Conservation (phyloP, 2,888 invertebrate genomes). For the Cryptocephalus moraei region DNA sequence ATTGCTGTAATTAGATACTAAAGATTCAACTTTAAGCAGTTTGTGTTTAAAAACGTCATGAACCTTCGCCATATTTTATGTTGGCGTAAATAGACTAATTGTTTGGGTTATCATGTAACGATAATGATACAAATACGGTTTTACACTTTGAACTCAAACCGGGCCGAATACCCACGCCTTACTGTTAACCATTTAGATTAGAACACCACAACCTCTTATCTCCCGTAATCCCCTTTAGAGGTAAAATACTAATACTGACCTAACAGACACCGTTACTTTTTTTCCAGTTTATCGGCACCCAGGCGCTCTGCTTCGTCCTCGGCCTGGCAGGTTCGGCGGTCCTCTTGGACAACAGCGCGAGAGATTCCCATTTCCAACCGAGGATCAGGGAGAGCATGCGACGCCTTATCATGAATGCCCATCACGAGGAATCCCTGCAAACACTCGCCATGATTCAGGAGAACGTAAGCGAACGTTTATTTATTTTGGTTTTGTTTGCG, state of each 20-base stretch:
- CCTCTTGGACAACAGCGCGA: constrained; percentile 68
- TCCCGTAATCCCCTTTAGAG: background rate
- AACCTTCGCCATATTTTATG: too few relatives aligned
- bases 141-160: too few relatives aligned
- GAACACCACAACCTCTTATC: background rate
- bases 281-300: constrained; percentile 63
- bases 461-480: constrained; percentile 49
- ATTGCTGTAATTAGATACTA: too few relatives aligned
- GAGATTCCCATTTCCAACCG: constrained; percentile 71
- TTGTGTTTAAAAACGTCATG: too few relatives aligned
- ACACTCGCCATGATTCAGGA: constrained; percentile 75
- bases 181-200: too few relatives aligned
- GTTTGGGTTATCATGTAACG: too few relatives aligned
- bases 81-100: too few relatives aligned
- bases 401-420: constrained; percentile 65
- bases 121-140: too few relatives aligned
- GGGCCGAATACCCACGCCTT: too few relatives aligned
- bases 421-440: constrained; percentile 55
- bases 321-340: constrained; percentile 67
- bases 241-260: background rate
- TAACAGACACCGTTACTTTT: constrained; percentile 8
- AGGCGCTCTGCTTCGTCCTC: constrained; percentile 59
- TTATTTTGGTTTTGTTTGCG: background rate
- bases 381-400: constrained; percentile 60
- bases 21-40: too few relatives aligned